phyloP scores from a whole-genome alignment of 1,140 invertebrate genomes.

The Hirudo medicinalis region DNA sequence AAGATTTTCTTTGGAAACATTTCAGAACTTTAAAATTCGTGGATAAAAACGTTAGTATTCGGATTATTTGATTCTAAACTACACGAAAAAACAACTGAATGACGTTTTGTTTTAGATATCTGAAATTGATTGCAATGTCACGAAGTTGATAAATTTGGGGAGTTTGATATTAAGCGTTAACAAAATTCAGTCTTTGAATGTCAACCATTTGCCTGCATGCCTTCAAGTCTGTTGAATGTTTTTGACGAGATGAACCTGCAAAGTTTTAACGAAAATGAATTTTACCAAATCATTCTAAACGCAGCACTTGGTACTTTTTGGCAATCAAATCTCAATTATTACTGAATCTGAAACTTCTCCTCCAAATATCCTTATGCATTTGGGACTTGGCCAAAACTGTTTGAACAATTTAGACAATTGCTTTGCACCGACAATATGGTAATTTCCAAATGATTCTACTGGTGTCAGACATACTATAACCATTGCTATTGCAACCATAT shows the following conservation, averaged over 20 bases:
- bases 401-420: background rate
- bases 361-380: background rate
- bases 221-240: background rate
- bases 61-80: background rate
- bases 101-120: background rate
- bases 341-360: background rate
- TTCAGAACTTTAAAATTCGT: background rate
- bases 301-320: background rate
- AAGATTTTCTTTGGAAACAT: background rate
- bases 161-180: background rate
- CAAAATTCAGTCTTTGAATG: background rate
- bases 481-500: background rate
- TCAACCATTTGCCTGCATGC: background rate
- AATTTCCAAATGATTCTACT: background rate
- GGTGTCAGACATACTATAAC: background rate
- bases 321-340: background rate
- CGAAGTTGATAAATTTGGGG: background rate
- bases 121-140: background rate
- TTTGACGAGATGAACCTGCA: background rate
- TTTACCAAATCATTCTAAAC: background rate
- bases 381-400: conserved; percentile 2
- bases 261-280: background rate
- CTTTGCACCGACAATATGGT: background rate
- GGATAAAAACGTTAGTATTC: conserved; percentile 2
- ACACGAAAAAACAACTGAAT: background rate